A percentile compares a stretch with the other conserved stretches of the same genome.
Conservation (phyloP, 2,113 vertebrate species). For the Coptodon rendalli region DNA sequence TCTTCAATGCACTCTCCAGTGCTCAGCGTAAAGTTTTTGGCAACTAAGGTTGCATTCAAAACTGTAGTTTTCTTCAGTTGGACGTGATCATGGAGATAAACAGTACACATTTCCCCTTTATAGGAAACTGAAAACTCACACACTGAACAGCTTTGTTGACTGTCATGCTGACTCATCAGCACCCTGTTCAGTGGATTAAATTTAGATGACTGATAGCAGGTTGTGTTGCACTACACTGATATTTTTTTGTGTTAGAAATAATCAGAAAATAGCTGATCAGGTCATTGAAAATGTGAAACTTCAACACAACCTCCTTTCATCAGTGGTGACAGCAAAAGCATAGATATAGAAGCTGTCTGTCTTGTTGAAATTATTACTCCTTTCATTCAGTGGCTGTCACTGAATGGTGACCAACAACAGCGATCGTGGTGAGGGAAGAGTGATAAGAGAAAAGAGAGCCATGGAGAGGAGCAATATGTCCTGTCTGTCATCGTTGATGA, state of each 20-base stretch:
- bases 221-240: background rate
- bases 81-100: background rate
- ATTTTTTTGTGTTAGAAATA: background rate
- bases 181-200: background rate
- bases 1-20: background rate
- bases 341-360: background rate
- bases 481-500: rapidly evolving
- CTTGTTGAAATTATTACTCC: too few species aligned
- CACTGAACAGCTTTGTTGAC: background rate
- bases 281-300: background rate
- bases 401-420: background rate
- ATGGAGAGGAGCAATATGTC: background rate
- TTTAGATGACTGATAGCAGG: background rate
- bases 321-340: background rate
- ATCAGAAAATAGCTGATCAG: background rate
- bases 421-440: background rate
- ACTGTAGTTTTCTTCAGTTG: background rate
- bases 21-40: background rate
- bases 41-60: background rate
- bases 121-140: background rate
- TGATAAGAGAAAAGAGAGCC: background rate
- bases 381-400: background rate
- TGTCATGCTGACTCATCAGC: background rate
- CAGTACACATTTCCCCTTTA: background rate
- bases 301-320: background rate